Percentiles rank a stretch among this genome's conserved stretches.
Conservation (phyloP, 1,140 invertebrate genomes). For the Drosophila orosa region DNA sequence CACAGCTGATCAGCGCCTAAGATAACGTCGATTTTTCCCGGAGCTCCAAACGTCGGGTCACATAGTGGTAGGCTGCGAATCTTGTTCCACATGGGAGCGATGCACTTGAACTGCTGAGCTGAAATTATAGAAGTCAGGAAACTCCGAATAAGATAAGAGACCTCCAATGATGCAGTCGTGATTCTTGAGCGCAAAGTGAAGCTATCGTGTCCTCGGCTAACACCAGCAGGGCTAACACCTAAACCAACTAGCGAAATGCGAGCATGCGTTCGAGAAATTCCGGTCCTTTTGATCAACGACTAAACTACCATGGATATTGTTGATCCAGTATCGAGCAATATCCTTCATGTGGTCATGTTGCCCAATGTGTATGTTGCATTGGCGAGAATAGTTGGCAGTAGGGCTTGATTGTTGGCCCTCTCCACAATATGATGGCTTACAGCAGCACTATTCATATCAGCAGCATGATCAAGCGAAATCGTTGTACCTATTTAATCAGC, state of each 20-base stretch:
- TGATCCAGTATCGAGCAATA: background rate
- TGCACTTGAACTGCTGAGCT: slow-evolving; percentile 1
- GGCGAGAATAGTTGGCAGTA: background rate
- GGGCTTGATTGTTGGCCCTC: background rate
- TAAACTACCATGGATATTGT: background rate
- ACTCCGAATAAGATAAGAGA: background rate
- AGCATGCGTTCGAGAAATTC: background rate
- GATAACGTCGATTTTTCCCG: background rate
- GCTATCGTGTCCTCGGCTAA: background rate
- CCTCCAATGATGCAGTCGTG: background rate
- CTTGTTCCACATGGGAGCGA: background rate
- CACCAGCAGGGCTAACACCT: background rate
- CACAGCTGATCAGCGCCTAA: background rate
- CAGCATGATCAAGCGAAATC: background rate
- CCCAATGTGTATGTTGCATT: background rate
- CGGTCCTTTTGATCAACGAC: background rate
- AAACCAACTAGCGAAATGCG: background rate
- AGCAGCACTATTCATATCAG: background rate
- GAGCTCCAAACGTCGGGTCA: background rate
- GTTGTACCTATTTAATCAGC: background rate
- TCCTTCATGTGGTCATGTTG: background rate
- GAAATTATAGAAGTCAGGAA: background rate
- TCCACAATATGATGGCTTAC: background rate
- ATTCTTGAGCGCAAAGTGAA: background rate
- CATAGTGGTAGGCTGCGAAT: background rate